phyloP scores from a whole-genome alignment of 2,888 invertebrate species.

The Parelbella ahira region DNA sequence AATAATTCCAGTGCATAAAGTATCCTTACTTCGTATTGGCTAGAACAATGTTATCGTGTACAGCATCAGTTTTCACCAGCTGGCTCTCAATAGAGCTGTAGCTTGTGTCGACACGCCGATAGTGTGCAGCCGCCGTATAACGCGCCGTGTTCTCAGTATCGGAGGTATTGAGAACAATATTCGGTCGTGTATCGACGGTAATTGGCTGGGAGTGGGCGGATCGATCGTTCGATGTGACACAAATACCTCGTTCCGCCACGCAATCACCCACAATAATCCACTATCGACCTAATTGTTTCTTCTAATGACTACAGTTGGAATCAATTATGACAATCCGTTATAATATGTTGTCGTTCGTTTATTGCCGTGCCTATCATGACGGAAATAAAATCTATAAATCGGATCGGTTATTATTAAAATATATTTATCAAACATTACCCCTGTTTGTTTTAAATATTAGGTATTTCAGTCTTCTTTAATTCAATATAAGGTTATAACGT shows the following conservation, averaged over 20 bases:
- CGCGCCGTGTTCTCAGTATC: constrained; percentile 30
- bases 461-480: too few species aligned
- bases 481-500: too few species aligned
- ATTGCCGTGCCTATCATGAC: constrained; percentile 37
- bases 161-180: constrained; percentile 62
- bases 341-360: constrained; percentile 42
- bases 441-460: too few species aligned
- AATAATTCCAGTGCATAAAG: too few species aligned
- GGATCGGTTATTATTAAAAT: too few species aligned
- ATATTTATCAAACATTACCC: too few species aligned
- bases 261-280: constrained; percentile 68
- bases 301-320: constrained; percentile 61
- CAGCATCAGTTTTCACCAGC: too few species aligned
- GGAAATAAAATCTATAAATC: constrained; percentile 26
- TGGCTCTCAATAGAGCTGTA: too few species aligned
- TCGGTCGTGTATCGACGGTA: constrained; percentile 67
- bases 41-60: too few species aligned
- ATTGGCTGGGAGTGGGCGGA: constrained; percentile 69
- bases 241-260: constrained; percentile 67
- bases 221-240: constrained; percentile 69
- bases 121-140: constrained; percentile 20
- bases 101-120: constrained; percentile 12
- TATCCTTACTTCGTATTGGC: too few species aligned
- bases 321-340: constrained; percentile 57
- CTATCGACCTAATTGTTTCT: constrained; percentile 73